Percentiles rank a stretch among this genome's conserved stretches.
Evolutionary conservation across 2,113 vertebrate genomes (phyloP).

Genomic region (Bambusicola thoracicus): DNA sequence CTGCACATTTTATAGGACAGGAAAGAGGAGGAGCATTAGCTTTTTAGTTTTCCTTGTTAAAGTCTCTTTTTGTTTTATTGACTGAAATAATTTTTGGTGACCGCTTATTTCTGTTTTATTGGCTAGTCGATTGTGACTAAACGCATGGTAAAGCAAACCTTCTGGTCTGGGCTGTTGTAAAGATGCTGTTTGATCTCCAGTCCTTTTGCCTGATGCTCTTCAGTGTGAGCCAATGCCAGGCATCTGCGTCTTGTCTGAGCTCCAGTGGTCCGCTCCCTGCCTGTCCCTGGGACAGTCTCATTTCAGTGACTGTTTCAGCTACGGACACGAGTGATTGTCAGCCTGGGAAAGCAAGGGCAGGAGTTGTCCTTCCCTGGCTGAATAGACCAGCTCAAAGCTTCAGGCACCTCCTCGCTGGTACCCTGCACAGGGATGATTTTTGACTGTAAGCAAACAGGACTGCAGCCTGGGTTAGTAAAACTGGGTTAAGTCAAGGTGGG

Average conservation of each 20-base stretch:
- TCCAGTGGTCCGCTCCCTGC: background rate
- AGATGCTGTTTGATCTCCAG: background rate
- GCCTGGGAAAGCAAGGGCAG: background rate
- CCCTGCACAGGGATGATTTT: background rate
- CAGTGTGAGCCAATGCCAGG: background rate
- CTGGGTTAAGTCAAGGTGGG: background rate
- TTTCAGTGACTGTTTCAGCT: background rate
- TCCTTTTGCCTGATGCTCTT: background rate
- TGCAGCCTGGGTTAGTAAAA: background rate
- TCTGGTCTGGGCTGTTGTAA: background rate
- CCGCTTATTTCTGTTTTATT: constrained; percentile 40
- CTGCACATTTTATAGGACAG: background rate
- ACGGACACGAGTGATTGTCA: background rate
- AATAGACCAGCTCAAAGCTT: background rate
- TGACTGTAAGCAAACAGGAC: background rate
- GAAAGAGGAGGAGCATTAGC: constrained; percentile 13
- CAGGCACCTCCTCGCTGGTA: background rate
- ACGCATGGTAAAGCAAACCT: background rate
- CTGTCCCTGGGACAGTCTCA: background rate
- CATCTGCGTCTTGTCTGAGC: background rate
- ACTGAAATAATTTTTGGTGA: constrained; percentile 15
- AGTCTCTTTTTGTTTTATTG: constrained; percentile 1
- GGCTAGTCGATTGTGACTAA: constrained; percentile 41
- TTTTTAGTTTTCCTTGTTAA: constrained; percentile 27
- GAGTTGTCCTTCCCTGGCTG: background rate